Conservation (phyloP, 2,888 invertebrate species). For the Metopia argyrocephala region DNA sequence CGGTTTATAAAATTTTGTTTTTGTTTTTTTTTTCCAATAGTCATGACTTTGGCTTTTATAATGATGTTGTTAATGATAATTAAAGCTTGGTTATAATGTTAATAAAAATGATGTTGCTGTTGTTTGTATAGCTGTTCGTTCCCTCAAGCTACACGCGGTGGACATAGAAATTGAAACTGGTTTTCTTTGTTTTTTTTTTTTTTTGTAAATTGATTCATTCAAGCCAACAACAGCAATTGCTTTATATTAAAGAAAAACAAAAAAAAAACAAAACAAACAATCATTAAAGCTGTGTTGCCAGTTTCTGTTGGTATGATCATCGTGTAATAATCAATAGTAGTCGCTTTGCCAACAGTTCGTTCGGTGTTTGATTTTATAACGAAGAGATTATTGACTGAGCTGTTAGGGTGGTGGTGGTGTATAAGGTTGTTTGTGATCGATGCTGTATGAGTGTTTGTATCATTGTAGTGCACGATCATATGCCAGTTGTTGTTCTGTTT, state of each 20-base stretch:
- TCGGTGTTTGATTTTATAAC: constrained; percentile 22
- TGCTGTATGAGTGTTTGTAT: constrained; percentile 35
- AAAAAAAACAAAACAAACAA: neutral
- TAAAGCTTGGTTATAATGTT: neutral
- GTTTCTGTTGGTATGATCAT: neutral
- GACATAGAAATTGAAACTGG: constrained; percentile 36
- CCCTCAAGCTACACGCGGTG: constrained; percentile 48
- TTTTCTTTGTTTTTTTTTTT: constrained; percentile 10
- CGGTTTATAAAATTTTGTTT: constrained; percentile 15
- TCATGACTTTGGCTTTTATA: constrained; percentile 60
- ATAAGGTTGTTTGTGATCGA: constrained; percentile 8
- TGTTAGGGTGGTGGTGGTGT: neutral
- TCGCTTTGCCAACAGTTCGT: neutral
- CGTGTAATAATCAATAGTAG: neutral
- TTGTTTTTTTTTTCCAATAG: constrained; percentile 40
- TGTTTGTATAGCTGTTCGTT: neutral
- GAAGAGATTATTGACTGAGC: neutral
- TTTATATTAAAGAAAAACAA: neutral
- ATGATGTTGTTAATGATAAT: constrained; percentile 24
- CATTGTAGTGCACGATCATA: constrained; percentile 59
- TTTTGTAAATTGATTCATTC: constrained; percentile 56
- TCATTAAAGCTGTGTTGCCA: neutral
- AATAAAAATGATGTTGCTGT: neutral
- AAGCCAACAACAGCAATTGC: constrained; percentile 18
- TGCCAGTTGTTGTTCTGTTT: neutral